Conservation (phyloP, 2,888 invertebrate species). For the Autographa gamma region DNA sequence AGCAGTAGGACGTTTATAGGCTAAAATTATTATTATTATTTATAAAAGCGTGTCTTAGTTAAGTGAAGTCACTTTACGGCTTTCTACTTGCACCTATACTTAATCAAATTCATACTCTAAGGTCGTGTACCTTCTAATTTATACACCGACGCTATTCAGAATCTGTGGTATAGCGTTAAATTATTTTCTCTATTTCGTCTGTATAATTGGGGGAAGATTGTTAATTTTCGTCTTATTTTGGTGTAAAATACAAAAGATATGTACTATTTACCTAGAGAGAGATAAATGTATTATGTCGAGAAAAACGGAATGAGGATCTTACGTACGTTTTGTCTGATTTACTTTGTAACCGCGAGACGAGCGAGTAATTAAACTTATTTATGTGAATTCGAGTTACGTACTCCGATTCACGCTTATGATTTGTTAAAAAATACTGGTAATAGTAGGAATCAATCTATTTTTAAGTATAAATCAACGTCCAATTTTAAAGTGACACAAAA, state of each 20-base stretch:
- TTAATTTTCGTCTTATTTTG: slow-evolving; percentile 35
- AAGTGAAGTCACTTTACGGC: too few relatives aligned
- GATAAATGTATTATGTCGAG: not conserved
- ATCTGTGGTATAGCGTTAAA: slow-evolving; percentile 43
- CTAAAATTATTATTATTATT: too few relatives aligned
- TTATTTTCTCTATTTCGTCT: slow-evolving; percentile 49
- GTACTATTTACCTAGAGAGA: not conserved
- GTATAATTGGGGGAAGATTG: slow-evolving; percentile 43
- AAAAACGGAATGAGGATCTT: not conserved
- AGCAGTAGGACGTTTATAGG: too few relatives aligned
- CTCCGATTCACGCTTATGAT: too few relatives aligned
- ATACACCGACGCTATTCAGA: slow-evolving; percentile 43
- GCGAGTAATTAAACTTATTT: too few relatives aligned
- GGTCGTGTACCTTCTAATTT: slow-evolving; percentile 39
- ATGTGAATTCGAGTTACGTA: too few relatives aligned
- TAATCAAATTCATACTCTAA: slow-evolving; percentile 21
- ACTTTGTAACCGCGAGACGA: not conserved
- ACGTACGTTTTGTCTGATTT: not conserved
- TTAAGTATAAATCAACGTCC: too few relatives aligned
- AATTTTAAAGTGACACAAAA: too few relatives aligned
- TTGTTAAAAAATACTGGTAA: too few relatives aligned
- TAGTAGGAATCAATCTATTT: too few relatives aligned
- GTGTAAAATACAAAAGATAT: slow-evolving; percentile 21
- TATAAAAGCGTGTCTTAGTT: too few relatives aligned
- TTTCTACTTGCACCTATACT: not conserved